Evolutionary conservation across 2,113 vertebrate genomes (phyloP), one percentile per base, ranked within the genome.

Genomic region (Rhinolophus ferrumequinum): DNA sequence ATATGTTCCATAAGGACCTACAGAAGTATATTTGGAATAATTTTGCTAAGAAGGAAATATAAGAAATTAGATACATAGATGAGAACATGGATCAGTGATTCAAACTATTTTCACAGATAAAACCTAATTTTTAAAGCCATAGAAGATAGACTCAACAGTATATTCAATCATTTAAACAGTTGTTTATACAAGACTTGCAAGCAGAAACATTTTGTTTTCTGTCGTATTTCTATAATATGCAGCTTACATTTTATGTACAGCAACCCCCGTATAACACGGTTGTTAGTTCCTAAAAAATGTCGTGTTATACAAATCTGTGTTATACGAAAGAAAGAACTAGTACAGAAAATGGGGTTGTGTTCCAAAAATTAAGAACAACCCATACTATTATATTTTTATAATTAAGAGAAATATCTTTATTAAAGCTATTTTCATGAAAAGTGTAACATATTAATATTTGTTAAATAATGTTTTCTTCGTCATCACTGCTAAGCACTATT

Each of bases 21-120:
- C 16, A 90, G 80, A 96, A 83, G 62, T 93, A 41, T 38, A 26
- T 47, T 77, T 92, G 11, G n/a, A 94, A 77, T 95, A 38, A 60
- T 90, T 96, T 93, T 92, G 41, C 72, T 87, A 50, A 77, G 66
- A 84, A 93, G 70, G 13, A 79, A 54, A 41, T 58, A 24, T 24
- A 67, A 22, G 26, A 75, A 62, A 21, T 80, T 67, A 85, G 8
- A 47, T 92, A 18, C 2, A 2, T 62, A 73, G 50, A 73, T 86
- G n/a, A 87, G n/a, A 82, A 33, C 35, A 50, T 79, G 62, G 47
- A 30, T 94, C 80, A 75, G 19, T 77, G 35, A 86, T 47, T 88
- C 47, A 96, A 24, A 73, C 33, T 52, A 30, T 81, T 94, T 93
- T 58, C 62, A 82, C 62, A 88, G 54, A 88, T 88, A 54, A 66